phyloP scores from a whole-genome alignment of 2,113 vertebrate species.

The Donacobius atricapilla region DNA sequence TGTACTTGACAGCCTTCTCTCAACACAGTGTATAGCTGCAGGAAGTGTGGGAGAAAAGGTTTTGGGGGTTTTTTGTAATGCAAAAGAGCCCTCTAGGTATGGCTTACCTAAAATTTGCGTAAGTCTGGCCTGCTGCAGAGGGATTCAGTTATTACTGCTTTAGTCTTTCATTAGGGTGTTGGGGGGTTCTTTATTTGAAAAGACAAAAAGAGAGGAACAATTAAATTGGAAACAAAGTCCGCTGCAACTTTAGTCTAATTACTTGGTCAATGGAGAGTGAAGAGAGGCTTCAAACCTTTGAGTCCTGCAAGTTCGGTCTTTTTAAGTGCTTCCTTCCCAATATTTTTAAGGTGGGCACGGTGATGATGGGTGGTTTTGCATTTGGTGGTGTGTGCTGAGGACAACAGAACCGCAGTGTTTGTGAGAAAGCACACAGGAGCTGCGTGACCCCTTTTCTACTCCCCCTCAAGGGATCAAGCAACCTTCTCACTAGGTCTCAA shows the following conservation, averaged over 20 bases:
- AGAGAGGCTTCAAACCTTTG: background rate
- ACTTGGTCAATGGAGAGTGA: background rate
- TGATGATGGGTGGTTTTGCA: background rate
- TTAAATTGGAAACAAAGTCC: background rate
- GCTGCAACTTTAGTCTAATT: background rate
- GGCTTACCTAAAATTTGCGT: background rate
- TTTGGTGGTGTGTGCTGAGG: background rate
- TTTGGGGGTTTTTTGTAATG: background rate
- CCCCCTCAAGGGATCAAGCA: background rate
- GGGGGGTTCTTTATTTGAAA: background rate
- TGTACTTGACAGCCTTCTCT: background rate
- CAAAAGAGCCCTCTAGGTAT: background rate
- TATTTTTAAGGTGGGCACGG: background rate
- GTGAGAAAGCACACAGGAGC: background rate
- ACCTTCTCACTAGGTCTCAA: background rate
- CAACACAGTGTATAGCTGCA: background rate
- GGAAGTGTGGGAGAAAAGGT: background rate
- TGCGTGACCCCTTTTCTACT: background rate
- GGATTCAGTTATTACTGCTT: background rate
- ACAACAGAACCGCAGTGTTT: background rate
- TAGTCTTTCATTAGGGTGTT: background rate
- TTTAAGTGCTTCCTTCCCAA: background rate
- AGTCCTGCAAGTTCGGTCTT: background rate
- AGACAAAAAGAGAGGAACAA: background rate
- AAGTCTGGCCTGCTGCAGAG: background rate